These are phyloP conservation scores for Conistra vaccinii DNA, from an alignment of 2,888 invertebrate genomes.

Conservation along the genomic window DNA sequence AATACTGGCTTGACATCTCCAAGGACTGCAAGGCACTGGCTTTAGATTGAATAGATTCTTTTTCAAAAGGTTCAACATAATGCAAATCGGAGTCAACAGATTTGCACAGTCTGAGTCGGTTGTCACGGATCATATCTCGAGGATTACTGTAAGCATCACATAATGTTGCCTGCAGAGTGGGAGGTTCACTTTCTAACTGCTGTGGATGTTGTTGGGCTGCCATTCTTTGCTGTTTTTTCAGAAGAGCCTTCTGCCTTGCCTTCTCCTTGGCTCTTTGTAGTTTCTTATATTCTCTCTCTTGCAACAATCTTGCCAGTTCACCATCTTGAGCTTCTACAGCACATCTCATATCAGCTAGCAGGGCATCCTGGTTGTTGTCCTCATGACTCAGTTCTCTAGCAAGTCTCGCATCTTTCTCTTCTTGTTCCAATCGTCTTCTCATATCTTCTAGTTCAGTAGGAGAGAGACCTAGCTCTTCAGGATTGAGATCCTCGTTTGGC, in stretches of 20 bases:
- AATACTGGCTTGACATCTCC: slow-evolving; percentile 85
- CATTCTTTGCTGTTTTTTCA: slow-evolving; percentile 85
- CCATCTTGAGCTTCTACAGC: slow-evolving; percentile 89
- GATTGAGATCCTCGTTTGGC: slow-evolving; percentile 72
- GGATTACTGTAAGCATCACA: slow-evolving; percentile 89
- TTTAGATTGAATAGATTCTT: slow-evolving; percentile 87
- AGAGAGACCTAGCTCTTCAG: slow-evolving; percentile 85
- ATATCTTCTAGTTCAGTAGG: slow-evolving; percentile 84
- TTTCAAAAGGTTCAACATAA: slow-evolving; percentile 89
- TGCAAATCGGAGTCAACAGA: slow-evolving; percentile 88
- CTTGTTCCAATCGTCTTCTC: slow-evolving; percentile 83
- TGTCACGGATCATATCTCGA: slow-evolving; percentile 84
- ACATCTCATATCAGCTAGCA: slow-evolving; percentile 86
- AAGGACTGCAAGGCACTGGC: slow-evolving; percentile 86
- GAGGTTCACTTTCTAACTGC: slow-evolving; percentile 59
- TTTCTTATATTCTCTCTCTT: slow-evolving; percentile 88
- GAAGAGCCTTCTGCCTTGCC: slow-evolving; percentile 85
- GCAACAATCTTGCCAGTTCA: slow-evolving; percentile 85
- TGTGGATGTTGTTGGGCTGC: slow-evolving; percentile 73
- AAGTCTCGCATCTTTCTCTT: slow-evolving; percentile 85
- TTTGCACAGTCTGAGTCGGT: slow-evolving; percentile 84
- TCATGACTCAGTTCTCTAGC: slow-evolving; percentile 84
- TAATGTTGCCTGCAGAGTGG: slow-evolving; percentile 77
- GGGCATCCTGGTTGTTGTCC: slow-evolving; percentile 81
- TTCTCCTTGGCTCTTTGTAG: slow-evolving; percentile 87